Percentiles rank a stretch among this genome's conserved stretches.
Conservation (phyloP, 2,797 vertebrate genomes). For the Bradypus variegatus region DNA sequence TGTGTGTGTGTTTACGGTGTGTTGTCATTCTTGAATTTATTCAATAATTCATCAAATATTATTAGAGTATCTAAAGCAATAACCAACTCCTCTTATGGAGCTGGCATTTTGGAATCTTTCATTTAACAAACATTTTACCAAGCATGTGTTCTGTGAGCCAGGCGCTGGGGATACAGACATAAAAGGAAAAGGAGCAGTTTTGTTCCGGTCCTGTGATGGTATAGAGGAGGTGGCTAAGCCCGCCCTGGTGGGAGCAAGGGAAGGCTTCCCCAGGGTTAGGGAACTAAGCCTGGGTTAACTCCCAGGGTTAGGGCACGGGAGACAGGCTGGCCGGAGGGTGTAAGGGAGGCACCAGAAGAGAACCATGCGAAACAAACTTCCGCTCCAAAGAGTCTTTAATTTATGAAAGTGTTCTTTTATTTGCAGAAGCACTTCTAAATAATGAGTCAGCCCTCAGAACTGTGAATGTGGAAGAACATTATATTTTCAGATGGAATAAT, state of each 20-base stretch:
- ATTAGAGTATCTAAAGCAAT: neutral
- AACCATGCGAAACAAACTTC: neutral
- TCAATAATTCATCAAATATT: neutral
- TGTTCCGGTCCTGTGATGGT: neutral
- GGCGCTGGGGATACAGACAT: neutral
- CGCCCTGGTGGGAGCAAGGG: neutral
- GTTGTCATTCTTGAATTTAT: neutral
- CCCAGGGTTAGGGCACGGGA: neutral
- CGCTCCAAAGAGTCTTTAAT: neutral
- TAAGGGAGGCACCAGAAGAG: neutral
- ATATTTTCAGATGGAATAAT: conserved; percentile 82
- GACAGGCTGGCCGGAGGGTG: neutral
- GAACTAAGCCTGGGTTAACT: too few relatives aligned
- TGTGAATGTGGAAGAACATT: conserved; percentile 83
- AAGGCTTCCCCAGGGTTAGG: neutral
- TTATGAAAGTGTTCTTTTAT: neutral
- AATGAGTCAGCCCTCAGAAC: conserved; percentile 69
- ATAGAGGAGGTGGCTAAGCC: rapidly evolving
- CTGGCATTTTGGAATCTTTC: too few relatives aligned
- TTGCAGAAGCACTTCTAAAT: conserved; percentile 58
- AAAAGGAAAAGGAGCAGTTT: neutral
- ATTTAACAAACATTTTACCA: too few relatives aligned
- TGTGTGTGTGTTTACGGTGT: neutral
- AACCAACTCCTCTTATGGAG: too few relatives aligned
- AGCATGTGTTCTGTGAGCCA: rapidly evolving